These are phyloP conservation scores for Noturus placidus DNA, from an alignment of 2,113 vertebrate species.

Conservation along the genomic window DNA sequence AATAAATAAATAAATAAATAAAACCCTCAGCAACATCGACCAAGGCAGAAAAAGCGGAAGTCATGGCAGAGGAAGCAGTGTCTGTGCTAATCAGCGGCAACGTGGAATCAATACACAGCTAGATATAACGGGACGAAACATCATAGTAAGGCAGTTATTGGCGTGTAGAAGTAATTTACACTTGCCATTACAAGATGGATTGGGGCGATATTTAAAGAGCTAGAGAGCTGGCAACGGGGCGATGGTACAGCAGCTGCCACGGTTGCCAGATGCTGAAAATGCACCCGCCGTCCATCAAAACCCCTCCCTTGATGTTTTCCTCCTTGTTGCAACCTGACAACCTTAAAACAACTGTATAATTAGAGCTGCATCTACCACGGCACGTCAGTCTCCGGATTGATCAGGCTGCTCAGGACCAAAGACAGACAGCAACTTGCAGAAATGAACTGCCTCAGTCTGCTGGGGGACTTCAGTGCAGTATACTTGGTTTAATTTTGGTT, in stretches of 20 bases:
- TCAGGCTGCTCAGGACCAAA: slow-evolving; percentile 50
- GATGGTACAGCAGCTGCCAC: slow-evolving; percentile 73
- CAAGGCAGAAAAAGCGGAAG: not conserved
- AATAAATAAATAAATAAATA: no score
- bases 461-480: not conserved
- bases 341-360: slow-evolving; percentile 82
- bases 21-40: no score
- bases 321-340: slow-evolving; percentile 74
- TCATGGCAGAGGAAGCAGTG: slow-evolving; percentile 58
- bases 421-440: slow-evolving; percentile 48
- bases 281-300: slow-evolving; percentile 75
- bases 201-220: slow-evolving; percentile 75
- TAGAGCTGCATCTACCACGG: slow-evolving; percentile 73
- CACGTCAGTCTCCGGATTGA: slow-evolving; percentile 61
- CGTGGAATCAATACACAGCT: slow-evolving; percentile 77
- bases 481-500: not conserved
- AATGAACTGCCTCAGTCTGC: slow-evolving; percentile 28
- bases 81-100: slow-evolving; percentile 69
- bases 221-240: slow-evolving; percentile 72
- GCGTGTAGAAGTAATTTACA: slow-evolving; percentile 79
- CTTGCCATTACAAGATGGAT: slow-evolving; percentile 78
- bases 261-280: slow-evolving; percentile 76
- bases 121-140: slow-evolving; percentile 72
- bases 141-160: slow-evolving; percentile 78
- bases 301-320: slow-evolving; percentile 66